Conservation (phyloP, 2,888 invertebrate genomes). For the Drosophila ezoana region DNA sequence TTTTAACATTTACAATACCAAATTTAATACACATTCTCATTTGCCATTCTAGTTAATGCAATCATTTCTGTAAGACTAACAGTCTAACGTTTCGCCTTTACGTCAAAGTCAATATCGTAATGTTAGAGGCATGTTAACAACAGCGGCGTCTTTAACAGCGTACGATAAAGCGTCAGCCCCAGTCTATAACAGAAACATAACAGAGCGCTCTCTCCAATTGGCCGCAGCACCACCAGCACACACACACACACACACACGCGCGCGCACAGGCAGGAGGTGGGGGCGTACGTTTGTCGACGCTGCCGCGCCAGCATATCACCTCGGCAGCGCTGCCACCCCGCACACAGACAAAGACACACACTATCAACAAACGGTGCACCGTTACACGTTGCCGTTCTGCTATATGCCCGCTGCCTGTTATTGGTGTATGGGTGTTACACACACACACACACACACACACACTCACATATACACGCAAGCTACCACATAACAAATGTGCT, state of each 20-base stretch:
- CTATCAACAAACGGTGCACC: constrained; percentile 64
- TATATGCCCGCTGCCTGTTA: constrained; percentile 56
- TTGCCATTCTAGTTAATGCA: too few species aligned
- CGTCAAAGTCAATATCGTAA: constrained; percentile 49
- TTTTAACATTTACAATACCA: too few species aligned
- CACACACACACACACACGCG: not conserved
- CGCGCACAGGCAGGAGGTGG: constrained; percentile 12
- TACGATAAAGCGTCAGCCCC: constrained; percentile 32
- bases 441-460: constrained; percentile 40
- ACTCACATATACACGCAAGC: constrained; percentile 5
- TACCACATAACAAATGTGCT: constrained; percentile 46
- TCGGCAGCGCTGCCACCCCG: constrained; percentile 53
- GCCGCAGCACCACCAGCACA: constrained; percentile 45
- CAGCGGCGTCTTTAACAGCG: constrained; percentile 36
- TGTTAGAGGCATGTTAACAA: constrained; percentile 36
- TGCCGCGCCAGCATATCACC: constrained; percentile 44
- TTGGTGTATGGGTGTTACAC: constrained; percentile 73
- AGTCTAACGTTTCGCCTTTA: constrained; percentile 18
- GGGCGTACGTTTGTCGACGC: constrained; percentile 36
- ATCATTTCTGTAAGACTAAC: too few species aligned
- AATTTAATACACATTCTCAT: too few species aligned
- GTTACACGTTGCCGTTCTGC: constrained; percentile 60
- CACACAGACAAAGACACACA: constrained; percentile 45
- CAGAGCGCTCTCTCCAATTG: constrained; percentile 65
- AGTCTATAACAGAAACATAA: constrained; percentile 45